Evolutionary conservation across 2,113 vertebrate genomes (phyloP), one percentile per base, ranked within the genome.

Genomic region (Sitta europaea): DNA sequence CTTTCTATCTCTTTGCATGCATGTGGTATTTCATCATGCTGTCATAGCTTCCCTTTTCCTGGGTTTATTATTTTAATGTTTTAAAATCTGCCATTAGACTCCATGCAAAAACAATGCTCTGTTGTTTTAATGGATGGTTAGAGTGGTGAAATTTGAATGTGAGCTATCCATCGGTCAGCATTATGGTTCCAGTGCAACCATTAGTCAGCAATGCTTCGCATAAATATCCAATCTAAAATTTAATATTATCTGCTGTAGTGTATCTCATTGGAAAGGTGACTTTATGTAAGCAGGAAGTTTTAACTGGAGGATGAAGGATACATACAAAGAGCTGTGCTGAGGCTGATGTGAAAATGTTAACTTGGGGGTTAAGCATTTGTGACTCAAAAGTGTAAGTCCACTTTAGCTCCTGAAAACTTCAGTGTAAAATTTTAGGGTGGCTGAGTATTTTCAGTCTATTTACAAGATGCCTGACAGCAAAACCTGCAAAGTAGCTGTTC

Each of bases 61-160:
- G 14, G 3, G 10, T 33, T 81, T 63, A 65, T 53, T 87, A 9
- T 78, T 68, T 76, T 51, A 51, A 36, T 57, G 24, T 53, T 71
- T 93, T 67, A 23, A 82, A 94, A 78, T 31, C 8, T n/a, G 43
- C n/a, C 74, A 12, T 62, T 67, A 84, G 73, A n/a, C 19, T 84
- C 36, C 1, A 5, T 35, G 47, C 6, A 63, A 36, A 88, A 86
- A 5, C 36, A 76, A 2, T 3, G 0, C 17, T 58, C 50, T 33
- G 43, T 35, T n/a, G n/a, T n/a, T n/a, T n/a, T 95, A 90, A 86
- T 85, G 78, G 45, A 75, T 53, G 71, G 50, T 42, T 68, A 51
- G 80, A 67, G 61, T 75, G 71, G 66, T 55, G 65, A 76, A 78
- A 68, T 67, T 75, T 48, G 31, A 86, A 67, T 77, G 68, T 7